Base-by-base conservation (phyloP, 2,888 invertebrate genomes). In the Orchesellides sinensis region DNA sequence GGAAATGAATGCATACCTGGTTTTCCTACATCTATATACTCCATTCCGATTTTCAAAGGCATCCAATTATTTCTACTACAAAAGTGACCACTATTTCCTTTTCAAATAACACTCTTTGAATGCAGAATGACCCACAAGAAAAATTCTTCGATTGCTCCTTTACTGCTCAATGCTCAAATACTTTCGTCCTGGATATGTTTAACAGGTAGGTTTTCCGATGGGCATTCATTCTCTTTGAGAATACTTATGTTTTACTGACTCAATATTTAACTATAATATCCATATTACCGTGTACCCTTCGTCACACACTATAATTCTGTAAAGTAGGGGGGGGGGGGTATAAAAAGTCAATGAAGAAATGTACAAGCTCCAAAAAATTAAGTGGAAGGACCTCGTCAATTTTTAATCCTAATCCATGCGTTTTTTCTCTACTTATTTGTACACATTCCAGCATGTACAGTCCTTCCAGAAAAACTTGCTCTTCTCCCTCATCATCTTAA, bases 21-120 rank as follows among this genome's bases (percentile, higher is more conserved):
- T 32, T 59, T 59, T 35, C 35, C 35, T 35, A 12, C 59, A 17
- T n/a, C 59, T 29, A n/a, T 14, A 32, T 32, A 2, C 59, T 29
- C 25, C 4, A n/a, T 32, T 25, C 19, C 3, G 3, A 23, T 23
- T 25, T 12, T 32, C 25, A 32, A 59, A 59, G 17, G 40, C 21
- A 40, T 63, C 63, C 23, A 63, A 63, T 63, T 40, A 63, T 63
- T 63, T 63, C 21, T 1, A 63, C 21, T 40, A 63, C 23, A 40
- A 63, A 61, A 63, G 63, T 70, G 69, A 70, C 69, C 69, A 54
- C 69, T 70, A 70, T 70, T 54, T 35, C 54, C 29, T 70, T 47
- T 21, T 29, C 52, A 27, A 29, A 27, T 47, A n/a, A 29, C 47
- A n/a, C 29, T 5, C 68, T 29, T 49, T 14, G 49, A 8, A 27